Base-by-base conservation (phyloP, 23 tunicate genomes). In the Corella eumyota region DNA sequence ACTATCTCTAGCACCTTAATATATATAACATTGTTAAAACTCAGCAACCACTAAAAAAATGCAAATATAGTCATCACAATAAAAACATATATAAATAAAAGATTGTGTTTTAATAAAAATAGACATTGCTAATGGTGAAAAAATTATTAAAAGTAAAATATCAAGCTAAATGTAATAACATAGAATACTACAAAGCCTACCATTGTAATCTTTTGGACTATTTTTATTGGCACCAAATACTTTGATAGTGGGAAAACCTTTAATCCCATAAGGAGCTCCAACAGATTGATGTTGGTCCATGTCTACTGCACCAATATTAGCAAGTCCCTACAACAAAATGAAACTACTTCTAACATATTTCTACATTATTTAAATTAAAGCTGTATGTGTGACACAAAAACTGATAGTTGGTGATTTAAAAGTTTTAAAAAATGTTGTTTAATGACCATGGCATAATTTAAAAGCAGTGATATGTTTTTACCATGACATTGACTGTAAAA, bases 211-310 rank as follows among this genome's bases (percentile, higher is more conserved):
- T 34, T 46, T 70, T 15, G 99, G 95, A n/a, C 64, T 85, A 56
- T 48, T 64, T 64, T 93, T 93, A 50, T 93, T 72, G 53, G 38
- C 78, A 40, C 99, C 99, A 69, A 93, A 93, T 29, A 85, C 47
- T 73, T 93, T 93, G 58, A 93, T 84, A 5, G 99, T 93, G 36
- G 99, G 99, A 60, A 93, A 93, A 11, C 99, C 99, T 59, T 49
- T 47, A 31, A 93, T 67, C 17, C 90, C 79, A 38, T 77, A 93
- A 1, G 81, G 80, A 6, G 68, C 73, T 25, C 90, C 99, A 34
- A 93, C 76, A 34, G 83, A 75, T n/a, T 69, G 62, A 60, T 93
- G 99, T 21, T 28, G 60, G 24, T 94, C 91, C 73, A 74, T 74
- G 57, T 93, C 80, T 29, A 93, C 90, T 1, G 99, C 99, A 65